A percentile compares a stretch with the other conserved stretches of the same genome.
Evolutionary conservation across 2,113 vertebrate genomes (phyloP).

Genomic region (Redunca redunca): DNA sequence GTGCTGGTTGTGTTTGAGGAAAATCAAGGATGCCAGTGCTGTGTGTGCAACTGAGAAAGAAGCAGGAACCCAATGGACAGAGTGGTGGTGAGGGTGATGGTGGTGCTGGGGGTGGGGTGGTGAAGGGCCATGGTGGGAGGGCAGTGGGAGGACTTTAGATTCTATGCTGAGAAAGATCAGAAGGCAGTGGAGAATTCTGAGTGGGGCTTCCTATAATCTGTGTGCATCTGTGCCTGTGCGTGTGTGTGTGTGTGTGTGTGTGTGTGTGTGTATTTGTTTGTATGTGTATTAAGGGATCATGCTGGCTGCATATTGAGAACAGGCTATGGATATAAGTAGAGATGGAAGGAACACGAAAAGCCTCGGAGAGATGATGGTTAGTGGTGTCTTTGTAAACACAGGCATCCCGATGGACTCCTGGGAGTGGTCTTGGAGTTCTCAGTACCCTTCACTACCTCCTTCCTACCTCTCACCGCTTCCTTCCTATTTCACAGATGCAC

Average conservation of each 20-base stretch:
- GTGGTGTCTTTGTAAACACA: neutral
- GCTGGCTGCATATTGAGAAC: neutral
- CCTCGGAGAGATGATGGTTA: neutral
- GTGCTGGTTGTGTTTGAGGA: neutral
- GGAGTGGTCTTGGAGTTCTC: neutral
- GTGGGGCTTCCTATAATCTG: neutral
- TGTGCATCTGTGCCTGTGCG: neutral
- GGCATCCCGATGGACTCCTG: neutral
- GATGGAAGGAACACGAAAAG: accelerated
- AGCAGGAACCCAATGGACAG: neutral
- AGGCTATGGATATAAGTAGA: neutral
- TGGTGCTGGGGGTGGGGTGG: neutral
- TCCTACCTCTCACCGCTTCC: neutral
- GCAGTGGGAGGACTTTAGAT: neutral
- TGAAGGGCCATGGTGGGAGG: neutral
- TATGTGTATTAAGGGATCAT: too few species aligned
- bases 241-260: too few species aligned
- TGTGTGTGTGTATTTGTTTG: neutral
- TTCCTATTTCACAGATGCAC: too few species aligned
- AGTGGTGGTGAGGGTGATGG: neutral
- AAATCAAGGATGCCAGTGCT: neutral
- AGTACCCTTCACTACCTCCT: neutral
- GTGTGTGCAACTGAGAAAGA: neutral
- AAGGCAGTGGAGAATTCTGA: neutral
- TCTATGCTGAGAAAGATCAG: neutral